A percentile compares a stretch with the other conserved stretches of the same genome.
Conservation (phyloP, 2,888 invertebrate genomes). For the Agonopterix arenella region DNA sequence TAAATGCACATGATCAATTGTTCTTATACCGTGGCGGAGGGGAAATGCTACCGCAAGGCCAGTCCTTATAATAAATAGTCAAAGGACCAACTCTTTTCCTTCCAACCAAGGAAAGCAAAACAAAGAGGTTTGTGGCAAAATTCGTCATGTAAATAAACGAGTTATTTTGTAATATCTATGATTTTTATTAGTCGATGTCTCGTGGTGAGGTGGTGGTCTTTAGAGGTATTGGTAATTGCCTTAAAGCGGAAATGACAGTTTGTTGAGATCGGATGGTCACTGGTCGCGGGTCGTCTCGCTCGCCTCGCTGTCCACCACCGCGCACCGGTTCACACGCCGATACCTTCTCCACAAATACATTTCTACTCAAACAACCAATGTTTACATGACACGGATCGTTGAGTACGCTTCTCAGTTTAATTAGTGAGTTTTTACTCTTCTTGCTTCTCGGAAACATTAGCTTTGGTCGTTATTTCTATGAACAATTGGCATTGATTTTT, state of each 20-base stretch:
- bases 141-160: no score
- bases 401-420: conserved; percentile 9
- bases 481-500: background rate
- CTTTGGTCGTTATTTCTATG: background rate
- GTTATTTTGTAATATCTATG: no score
- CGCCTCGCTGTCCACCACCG: conserved; percentile 11
- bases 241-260: conserved; percentile 62
- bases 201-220: no score
- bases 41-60: no score
- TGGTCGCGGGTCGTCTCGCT: conserved; percentile 24
- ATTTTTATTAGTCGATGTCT: no score
- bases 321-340: conserved; percentile 54
- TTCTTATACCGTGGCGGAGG: no score
- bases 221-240: conserved; percentile 22
- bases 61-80: no score
- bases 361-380: conserved; percentile 43
- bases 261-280: conserved; percentile 41
- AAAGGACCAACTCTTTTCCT: no score
- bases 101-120: no score
- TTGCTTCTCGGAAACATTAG: conserved; percentile 1
- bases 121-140: no score
- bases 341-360: conserved; percentile 31
- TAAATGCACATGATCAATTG: no score
- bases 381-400: conserved; percentile 35
- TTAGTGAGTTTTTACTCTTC: conserved; percentile 8